Conservation (phyloP, 2,797 vertebrate species). For the Helicolenus hilgendorfi region DNA sequence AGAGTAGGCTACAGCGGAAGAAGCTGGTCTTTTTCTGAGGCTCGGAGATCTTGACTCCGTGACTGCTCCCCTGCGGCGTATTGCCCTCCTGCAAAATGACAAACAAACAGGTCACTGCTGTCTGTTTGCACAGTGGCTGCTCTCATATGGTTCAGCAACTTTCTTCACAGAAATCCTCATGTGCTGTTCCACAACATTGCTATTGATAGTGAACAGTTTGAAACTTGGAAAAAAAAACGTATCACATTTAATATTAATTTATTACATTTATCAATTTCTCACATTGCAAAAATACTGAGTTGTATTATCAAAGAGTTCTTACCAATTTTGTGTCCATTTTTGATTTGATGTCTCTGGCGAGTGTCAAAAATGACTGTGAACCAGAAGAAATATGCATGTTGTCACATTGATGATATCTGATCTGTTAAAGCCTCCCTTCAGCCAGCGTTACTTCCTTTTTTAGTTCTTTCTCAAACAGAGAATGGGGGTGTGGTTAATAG, state of each 20-base stretch:
- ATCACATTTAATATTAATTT: too few species aligned
- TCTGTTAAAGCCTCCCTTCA: background rate
- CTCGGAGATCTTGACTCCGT: constrained; percentile 97
- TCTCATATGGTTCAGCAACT: background rate
- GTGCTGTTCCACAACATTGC: background rate
- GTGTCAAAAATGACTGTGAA: constrained; percentile 95
- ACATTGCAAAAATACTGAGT: background rate
- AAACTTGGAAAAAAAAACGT: too few species aligned
- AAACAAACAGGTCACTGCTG: constrained; percentile 12
- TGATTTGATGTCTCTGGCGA: constrained; percentile 98
- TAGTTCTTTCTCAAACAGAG: too few species aligned
- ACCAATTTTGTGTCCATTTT: constrained; percentile 99
- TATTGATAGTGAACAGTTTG: background rate
- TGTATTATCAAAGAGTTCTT: constrained; percentile 14
- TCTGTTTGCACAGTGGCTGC: background rate
- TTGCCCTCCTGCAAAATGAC: constrained; percentile 94
- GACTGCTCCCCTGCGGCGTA: constrained; percentile 94
- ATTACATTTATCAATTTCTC: background rate
- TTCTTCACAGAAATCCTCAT: background rate
- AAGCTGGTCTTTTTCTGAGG: constrained; percentile 98
- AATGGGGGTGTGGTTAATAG: too few species aligned
- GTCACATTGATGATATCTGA: background rate
- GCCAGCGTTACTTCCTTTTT: too few species aligned
- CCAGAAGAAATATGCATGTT: background rate
- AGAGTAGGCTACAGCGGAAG: constrained; percentile 97